Evolutionary conservation across 2,888 invertebrate genomes (phyloP), one percentile per base, ranked within the genome.

Genomic region (Agonopterix alstromeriana): DNA sequence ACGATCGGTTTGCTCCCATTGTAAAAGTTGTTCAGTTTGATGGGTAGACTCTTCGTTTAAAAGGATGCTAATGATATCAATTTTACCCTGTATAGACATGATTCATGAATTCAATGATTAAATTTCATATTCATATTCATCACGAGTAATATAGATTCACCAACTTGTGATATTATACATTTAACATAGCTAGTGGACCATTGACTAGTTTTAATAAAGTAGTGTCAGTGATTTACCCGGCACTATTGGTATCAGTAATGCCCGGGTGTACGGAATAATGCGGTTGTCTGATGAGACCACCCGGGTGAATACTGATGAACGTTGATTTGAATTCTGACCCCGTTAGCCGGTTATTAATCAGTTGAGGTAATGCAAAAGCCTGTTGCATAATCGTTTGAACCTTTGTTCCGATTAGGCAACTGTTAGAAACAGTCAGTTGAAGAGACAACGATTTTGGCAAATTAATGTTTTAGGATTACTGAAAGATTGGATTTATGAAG

Each of bases 221-320:
- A 3, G 36, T 36, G 10, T n/a, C 38, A 27, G 27, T 60, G 57
- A 63, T 65, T 61, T 67, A 67, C 58, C 58, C 45, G 67, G 52
- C 58, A 48, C 47, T 43, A 48, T 48, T 47, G 47, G 45, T 27
- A 27, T 27, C 27, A 27, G 55, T 62, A 58, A 60, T 65, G 65
- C 58, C 46, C 54, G 56, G 54, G 53, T 48, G 51, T 46, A 51
- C 48, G 47, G 55, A 27, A 57, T 56, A 60, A 60, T 66, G 65
- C 70, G 67, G 69, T 61, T 61, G 61, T 53, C 67, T 73, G 74
- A 74, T 77, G 75, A 79, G 67, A 61, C 55, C 43, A 46, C 60
- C 67, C 71, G 68, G 61, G 53, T 68, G 80, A 79, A 81, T 78
- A 75, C 78, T 72, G 74, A 81, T 78, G 73, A 75, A 38, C 61